These are phyloP conservation scores for Cephonodes hylas DNA, from an alignment of 2,888 invertebrate species.

Conservation along the genomic window DNA sequence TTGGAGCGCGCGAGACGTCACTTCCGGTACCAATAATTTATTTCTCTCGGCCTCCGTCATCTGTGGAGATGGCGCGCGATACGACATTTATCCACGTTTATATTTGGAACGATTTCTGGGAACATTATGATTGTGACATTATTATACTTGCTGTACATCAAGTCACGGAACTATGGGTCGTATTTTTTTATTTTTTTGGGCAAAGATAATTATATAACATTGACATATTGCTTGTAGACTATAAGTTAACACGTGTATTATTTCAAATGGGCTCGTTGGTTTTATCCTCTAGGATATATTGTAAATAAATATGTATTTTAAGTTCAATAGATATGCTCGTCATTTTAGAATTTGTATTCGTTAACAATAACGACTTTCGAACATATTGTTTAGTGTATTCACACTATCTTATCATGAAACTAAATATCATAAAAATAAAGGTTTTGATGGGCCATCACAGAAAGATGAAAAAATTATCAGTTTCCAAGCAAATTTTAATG, in stretches of 20 bases:
- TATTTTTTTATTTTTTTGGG: neutral
- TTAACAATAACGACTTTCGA: neutral
- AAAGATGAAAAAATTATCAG: conserved; percentile 1
- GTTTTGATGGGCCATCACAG: neutral
- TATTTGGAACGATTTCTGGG: conserved; percentile 68
- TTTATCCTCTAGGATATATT: neutral
- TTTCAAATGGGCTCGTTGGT: neutral
- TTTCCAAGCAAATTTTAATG: neutral
- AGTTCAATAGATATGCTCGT: neutral
- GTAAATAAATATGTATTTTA: neutral
- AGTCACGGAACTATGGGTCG: conserved; percentile 27
- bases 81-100: conserved; percentile 72
- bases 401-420: neutral
- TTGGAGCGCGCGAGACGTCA: conserved; percentile 75
- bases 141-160: conserved; percentile 42
- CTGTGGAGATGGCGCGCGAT: conserved; percentile 71
- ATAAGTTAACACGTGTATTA: neutral
- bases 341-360: neutral
- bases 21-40: conserved; percentile 79
- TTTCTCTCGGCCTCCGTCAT: conserved; percentile 72
- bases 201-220: neutral
- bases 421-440: neutral
- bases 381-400: neutral
- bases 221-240: neutral
- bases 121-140: conserved; percentile 66